Conservation (phyloP, 2,113 vertebrate genomes). For the Eurystomus gularis region DNA sequence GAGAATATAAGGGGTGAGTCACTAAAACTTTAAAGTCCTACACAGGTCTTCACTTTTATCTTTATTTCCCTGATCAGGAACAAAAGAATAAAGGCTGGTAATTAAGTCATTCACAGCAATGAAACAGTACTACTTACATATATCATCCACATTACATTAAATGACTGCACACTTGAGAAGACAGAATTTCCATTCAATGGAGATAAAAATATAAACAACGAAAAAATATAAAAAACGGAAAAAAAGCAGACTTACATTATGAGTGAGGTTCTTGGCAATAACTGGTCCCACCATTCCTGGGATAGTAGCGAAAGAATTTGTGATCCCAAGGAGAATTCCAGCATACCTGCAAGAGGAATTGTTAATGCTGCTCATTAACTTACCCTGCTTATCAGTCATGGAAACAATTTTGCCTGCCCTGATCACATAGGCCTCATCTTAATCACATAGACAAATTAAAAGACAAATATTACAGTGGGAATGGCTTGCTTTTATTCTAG, state of each 20-base stretch:
- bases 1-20: neutral
- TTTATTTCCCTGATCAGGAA: neutral
- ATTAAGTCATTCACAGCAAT: neutral
- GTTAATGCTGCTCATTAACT: neutral
- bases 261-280: constrained; percentile 88
- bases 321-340: constrained; percentile 94
- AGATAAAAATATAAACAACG: neutral
- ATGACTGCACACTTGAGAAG: neutral
- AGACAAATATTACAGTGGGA: neutral
- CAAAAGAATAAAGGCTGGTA: neutral
- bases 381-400: neutral
- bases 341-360: constrained; percentile 83
- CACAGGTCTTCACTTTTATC: neutral
- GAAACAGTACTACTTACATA: neutral
- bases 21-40: neutral
- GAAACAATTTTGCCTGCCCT: neutral
- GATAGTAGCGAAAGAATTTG: constrained; percentile 95
- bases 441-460: neutral
- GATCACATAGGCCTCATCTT: neutral
- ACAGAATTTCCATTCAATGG: neutral
- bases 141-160: neutral
- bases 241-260: constrained; percentile 85
- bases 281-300: constrained; percentile 96
- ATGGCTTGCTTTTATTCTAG: neutral
- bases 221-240: neutral